Conservation (phyloP, 2,888 invertebrate genomes). For the Gerosis bhagava region DNA sequence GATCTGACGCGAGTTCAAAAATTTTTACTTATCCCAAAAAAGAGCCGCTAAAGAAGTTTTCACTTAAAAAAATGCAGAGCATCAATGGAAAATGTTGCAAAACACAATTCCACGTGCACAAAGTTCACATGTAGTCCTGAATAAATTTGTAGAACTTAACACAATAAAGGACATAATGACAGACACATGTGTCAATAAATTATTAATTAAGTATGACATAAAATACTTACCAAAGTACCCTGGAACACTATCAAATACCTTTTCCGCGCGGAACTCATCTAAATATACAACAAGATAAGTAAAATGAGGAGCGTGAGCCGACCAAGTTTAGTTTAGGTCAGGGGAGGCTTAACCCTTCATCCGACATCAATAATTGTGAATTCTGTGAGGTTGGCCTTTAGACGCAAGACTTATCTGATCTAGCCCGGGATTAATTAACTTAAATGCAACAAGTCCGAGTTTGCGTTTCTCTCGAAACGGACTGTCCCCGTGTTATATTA, state of each 20-base stretch:
- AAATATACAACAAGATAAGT: conserved; percentile 17
- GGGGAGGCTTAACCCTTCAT: conserved; percentile 6
- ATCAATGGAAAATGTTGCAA: too few species aligned
- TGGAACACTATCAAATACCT: conserved; percentile 15
- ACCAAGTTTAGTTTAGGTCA: conserved; percentile 20
- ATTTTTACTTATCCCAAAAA: too few species aligned
- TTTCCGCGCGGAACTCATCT: conserved; percentile 9
- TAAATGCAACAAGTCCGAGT: conserved; percentile 80
- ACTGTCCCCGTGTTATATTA: conserved; percentile 73
- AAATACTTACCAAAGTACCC: too few species aligned
- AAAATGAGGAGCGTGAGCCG: conserved; percentile 10
- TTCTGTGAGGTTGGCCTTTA: conserved; percentile 52
- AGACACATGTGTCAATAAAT: too few species aligned
- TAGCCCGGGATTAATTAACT: conserved; percentile 75
- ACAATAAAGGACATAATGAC: too few species aligned
- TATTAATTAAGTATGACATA: conserved; percentile 1
- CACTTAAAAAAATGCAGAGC: too few species aligned
- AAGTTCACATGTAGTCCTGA: too few species aligned
- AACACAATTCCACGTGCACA: too few species aligned
- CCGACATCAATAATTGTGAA: conserved; percentile 39
- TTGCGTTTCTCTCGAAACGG: conserved; percentile 72
- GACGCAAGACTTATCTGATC: conserved; percentile 68
- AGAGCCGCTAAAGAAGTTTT: too few species aligned
- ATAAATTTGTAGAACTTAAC: too few species aligned
- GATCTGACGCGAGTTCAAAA: too few species aligned